Base-by-base conservation (phyloP, 2,797 vertebrate species). In the Oreonectes daqikongensis region DNA sequence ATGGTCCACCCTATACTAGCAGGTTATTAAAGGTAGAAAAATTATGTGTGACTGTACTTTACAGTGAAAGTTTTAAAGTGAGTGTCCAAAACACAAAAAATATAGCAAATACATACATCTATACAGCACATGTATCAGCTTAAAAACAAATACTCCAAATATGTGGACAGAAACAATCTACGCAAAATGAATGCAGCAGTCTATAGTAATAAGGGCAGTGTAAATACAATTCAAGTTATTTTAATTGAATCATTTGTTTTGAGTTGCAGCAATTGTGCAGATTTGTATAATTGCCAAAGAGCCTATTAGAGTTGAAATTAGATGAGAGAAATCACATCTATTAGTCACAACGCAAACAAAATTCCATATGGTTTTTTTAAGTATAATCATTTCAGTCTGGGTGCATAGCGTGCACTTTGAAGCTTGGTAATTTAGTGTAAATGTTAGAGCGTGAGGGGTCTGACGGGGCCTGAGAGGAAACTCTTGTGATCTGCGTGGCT, bases 391-490 rank as follows among this genome's bases (percentile, higher is more conserved):
- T 77, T 64, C 30, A 66, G 55, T 82, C 61, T 69, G 50, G 67
- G 70, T 72, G 20, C 48, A 64, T 77, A 35, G 2, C 15, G 57
- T 44, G 71, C 81, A 84, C 78, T 84, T 86, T 88, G 83, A 87
- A 81, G 85, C 79, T 75, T 52, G 71, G 80, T 90, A 85, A 90
- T 91, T 90, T 76, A 86, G 87, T 86, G 85, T 83, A 90, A 92
- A 90, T 90, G 85, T 89, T 92, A 90, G 79, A 46, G 22, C 57
- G 72, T 77, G 75, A 53, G 50, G 73, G 69, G 63, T 83, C 86
- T 55, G 48, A 82, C 83, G 80, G 72, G 82, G 80, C 75, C 74
- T 53, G 74, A 69, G 80, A 77, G 72, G 79, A 73, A 57, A 65
- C 77, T 65, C 69, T 75, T 80, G 66, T 79, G 81, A 74, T 84